A percentile compares a stretch with the other conserved stretches of the same genome.
Conservation (phyloP, 1,140 invertebrate species). For the Drosophila orosa region DNA sequence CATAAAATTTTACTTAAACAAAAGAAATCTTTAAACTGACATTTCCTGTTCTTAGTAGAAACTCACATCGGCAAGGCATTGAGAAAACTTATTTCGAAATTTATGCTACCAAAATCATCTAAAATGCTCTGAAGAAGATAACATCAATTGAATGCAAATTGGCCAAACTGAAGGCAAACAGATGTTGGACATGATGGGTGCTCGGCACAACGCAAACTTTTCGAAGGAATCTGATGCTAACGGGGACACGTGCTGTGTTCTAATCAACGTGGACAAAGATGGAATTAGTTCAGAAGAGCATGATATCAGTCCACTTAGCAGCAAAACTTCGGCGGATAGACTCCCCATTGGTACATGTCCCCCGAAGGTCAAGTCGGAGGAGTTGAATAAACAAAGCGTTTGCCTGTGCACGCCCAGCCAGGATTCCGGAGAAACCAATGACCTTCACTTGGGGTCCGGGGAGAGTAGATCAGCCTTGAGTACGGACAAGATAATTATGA, state of each 20-base stretch:
- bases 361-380: neutral
- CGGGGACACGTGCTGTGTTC: constrained; percentile 33
- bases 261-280: constrained; percentile 43
- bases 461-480: neutral
- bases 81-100: neutral
- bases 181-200: constrained; percentile 8
- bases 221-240: neutral
- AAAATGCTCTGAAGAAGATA: neutral
- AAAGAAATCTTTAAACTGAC: neutral
- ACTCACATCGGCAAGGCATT: neutral
- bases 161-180: neutral
- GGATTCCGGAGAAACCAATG: neutral
- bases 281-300: constrained; percentile 14
- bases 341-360: neutral
- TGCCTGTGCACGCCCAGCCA: constrained; percentile 45
- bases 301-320: neutral
- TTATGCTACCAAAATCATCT: neutral
- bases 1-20: neutral
- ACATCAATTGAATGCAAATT: neutral
- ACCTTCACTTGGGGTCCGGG: neutral
- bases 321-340: neutral
- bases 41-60: neutral
- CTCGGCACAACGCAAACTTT: neutral
- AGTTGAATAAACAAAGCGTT: constrained; percentile 20
- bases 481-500: neutral